Base-by-base conservation (phyloP, 1,140 invertebrate species). In the Manduca sexta region DNA sequence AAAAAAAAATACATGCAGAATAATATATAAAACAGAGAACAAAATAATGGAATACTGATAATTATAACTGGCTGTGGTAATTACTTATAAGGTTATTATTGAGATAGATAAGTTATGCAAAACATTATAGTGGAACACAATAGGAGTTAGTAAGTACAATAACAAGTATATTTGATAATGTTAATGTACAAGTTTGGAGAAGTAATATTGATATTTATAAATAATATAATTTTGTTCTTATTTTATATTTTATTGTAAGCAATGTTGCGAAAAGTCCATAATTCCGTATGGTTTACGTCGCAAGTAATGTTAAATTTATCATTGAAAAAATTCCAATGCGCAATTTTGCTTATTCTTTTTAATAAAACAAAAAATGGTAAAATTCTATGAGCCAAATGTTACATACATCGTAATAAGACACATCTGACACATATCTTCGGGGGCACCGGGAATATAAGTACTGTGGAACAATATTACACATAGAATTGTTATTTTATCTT, bases 321-420 rank as follows among this genome's bases (percentile, higher is more conserved):
- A 35, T 35, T 10, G 12, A 31, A 31, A 35, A 35, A 35, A 35
- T 6, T 13, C 6, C n/a, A 35, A 2, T n/a, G 12, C 34, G n/a
- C 34, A 35, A 12, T 13, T 12, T 35, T 13, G n/a, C n/a, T n/a
- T 35, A 12, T 35, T 26, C 8, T 26, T 26, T 26, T 8, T 5
- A 5, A 26, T 5, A 26, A 8, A 26, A 26, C 4, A 26, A 26
- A 26, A 26, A 5, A 5, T 29, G 13, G 29, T 30, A 5, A 30
- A 43, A 29, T 31, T 31, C 15, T 15, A 40, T 16, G 8, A 34
- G 11, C 13, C 13, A 4, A 14, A 14, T 10, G 29, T 30, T 56
- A 58, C 56, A 53, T 58, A 58, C 56, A 46, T 58, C 37, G 21
- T 47, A 49, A 49, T 53, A 52, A 12, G 49, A 48, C 34, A 55